Base-by-base conservation (phyloP, 2,113 vertebrate species). In the Hylia prasina region DNA sequence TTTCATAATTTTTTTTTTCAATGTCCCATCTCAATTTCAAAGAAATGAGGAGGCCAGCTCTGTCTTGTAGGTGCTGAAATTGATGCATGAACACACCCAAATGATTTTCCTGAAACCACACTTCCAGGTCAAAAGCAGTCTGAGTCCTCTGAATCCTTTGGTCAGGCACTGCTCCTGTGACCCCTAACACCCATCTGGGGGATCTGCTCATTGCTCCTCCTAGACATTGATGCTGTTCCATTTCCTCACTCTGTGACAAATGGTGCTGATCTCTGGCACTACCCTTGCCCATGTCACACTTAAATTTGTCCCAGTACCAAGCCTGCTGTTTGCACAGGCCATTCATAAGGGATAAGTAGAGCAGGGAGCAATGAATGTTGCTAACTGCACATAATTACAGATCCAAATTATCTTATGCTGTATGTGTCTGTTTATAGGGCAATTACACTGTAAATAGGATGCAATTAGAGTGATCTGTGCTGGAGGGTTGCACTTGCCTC, bases 311-410 rank as follows among this genome's bases (percentile, higher is more conserved):
- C 78, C 87, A 75, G 89, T 25, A 65, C 47, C 72, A 69, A 96
- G 83, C 64, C 81, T 94, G 78, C 61, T 95, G 85, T 96, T 97
- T 94, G 68, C 66, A 93, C 63, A 92, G 96, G 72, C 88, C 91
- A 84, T 95, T 97, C 83, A 96, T 97, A 92, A 97, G 83, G 73
- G 94, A 91, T 92, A 96, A 97, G 65, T 90, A 91, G 93, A 96
- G 78, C 90, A 88, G 88, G 70, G 96, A 97, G 93, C 91, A 96
- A 82, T 95, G 91, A 97, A 94, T 93, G 78, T 82, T 70, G 58
- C 65, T 97, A 96, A 97, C 96, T 96, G 93, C 92, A 94, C 87
- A 87, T 90, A 96, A 97, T 97, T 91, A 96, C 82, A 84, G 53
- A 95, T 93, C 83, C 90, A 81, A 94, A 68, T 91, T 73, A 86